These are phyloP conservation scores for Caenorhabditis japonica DNA, from an alignment of 2,888 invertebrate species.

Conservation along the genomic window DNA sequence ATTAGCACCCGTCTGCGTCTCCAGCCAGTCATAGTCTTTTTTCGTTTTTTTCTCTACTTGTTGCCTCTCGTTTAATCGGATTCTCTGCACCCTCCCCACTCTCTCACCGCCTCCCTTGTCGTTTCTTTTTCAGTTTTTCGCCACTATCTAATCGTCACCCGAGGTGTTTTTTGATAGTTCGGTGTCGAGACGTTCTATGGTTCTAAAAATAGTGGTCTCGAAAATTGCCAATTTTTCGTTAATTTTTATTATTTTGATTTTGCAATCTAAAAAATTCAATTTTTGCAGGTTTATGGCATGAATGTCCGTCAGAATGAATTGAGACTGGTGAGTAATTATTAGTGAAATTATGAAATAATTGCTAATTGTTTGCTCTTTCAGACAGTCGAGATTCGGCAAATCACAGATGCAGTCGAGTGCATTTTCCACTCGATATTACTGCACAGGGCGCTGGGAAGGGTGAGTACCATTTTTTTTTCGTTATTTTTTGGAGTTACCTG, in stretches of 20 bases:
- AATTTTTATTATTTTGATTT: conserved; percentile 1
- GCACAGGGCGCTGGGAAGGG: conserved; percentile 79
- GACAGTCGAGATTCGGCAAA: conserved; percentile 79
- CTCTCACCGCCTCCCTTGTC: conserved; percentile 10
- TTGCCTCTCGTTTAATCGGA: not conserved
- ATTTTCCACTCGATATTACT: conserved; percentile 80
- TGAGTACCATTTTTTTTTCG: too few relatives aligned
- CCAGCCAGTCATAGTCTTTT: too few relatives aligned
- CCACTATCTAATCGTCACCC: not conserved
- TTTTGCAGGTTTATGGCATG: conserved; percentile 62
- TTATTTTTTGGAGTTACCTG: too few relatives aligned
- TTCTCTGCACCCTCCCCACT: not conserved
- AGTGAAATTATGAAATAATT: too few relatives aligned
- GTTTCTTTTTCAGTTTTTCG: conserved; percentile 10
- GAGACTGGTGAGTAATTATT: conserved; percentile 71
- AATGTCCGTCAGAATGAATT: conserved; percentile 75
- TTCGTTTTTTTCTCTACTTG: too few relatives aligned
- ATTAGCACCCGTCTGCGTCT: too few relatives aligned
- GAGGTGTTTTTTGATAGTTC: not conserved
- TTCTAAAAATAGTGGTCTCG: too few relatives aligned
- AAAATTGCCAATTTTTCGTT: not conserved
- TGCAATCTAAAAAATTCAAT: not conserved
- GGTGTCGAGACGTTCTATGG: too few relatives aligned
- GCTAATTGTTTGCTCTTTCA: conserved; percentile 54
- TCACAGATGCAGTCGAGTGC: conserved; percentile 78